Conservation (phyloP, 1,140 invertebrate genomes). For the Proales similis region DNA sequence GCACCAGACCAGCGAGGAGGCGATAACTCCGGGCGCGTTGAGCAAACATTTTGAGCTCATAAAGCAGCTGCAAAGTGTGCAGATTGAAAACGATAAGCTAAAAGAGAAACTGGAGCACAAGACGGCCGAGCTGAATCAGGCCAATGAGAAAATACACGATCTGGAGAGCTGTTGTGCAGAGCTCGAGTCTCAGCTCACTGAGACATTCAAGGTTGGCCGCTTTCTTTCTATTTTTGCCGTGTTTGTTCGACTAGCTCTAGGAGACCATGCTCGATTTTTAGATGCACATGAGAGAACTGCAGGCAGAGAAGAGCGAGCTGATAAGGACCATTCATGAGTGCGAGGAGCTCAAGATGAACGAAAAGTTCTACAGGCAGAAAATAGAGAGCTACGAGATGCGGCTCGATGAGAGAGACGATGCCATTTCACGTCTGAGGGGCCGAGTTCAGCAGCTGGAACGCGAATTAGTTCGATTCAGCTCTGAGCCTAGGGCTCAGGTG, state of each 20-base stretch:
- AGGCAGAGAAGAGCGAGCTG: slow-evolving; percentile 6
- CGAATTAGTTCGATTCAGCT: too few relatives aligned
- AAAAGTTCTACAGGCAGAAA: slow-evolving; percentile 32
- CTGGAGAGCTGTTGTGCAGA: slow-evolving; percentile 6
- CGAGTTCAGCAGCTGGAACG: slow-evolving; percentile 13
- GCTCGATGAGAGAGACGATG: slow-evolving; percentile 19
- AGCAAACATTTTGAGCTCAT: slow-evolving; percentile 19
- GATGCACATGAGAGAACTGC: too few relatives aligned
- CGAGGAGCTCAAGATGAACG: slow-evolving; percentile 34
- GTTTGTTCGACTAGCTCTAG: background rate
- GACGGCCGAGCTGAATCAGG: slow-evolving; percentile 11
- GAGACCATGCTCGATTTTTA: slow-evolving; percentile 31
- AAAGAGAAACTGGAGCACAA: slow-evolving; percentile 4
- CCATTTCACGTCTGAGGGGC: slow-evolving; percentile 10
- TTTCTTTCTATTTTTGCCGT: too few relatives aligned
- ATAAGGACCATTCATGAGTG: slow-evolving; percentile 24
- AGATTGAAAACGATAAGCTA: slow-evolving; percentile 30
- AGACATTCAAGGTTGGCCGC: slow-evolving; percentile 19
- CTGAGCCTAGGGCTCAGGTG: too few relatives aligned
- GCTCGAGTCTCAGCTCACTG: slow-evolving; percentile 11
- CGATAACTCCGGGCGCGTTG: background rate
- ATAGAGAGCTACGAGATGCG: slow-evolving; percentile 24
- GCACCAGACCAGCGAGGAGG: background rate
- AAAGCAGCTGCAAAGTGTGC: slow-evolving; percentile 13
- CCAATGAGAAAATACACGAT: slow-evolving; percentile 14